These are phyloP conservation scores for Rousettus madagascariensis DNA, from an alignment of 2,797 vertebrate species.

Conservation along the genomic window DNA sequence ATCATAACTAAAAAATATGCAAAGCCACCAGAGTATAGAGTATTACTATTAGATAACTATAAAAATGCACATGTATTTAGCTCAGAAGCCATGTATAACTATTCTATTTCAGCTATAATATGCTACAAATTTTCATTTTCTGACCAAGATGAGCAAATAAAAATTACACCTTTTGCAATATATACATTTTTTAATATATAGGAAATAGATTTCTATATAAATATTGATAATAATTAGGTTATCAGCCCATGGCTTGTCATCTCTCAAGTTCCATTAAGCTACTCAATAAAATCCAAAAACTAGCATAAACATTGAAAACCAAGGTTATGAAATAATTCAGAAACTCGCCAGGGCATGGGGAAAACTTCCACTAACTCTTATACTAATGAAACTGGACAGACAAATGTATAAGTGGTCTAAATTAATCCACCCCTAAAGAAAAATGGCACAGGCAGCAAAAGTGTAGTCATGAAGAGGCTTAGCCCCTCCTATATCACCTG, in stretches of 20 bases:
- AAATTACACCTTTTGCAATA: background rate
- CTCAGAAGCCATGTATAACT: background rate
- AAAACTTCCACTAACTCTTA: background rate
- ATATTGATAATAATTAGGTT: background rate
- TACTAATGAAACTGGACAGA: background rate
- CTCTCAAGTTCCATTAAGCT: background rate
- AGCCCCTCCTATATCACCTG: background rate
- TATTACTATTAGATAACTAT: background rate
- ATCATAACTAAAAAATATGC: background rate
- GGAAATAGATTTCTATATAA: background rate
- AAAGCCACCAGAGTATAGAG: background rate
- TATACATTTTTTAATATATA: background rate
- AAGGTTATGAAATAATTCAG: background rate
- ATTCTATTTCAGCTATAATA: background rate
- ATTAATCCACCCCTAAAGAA: background rate
- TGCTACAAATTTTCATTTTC: background rate
- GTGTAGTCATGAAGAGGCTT: background rate
- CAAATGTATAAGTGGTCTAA: background rate
- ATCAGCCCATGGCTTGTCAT: background rate
- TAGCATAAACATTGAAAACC: background rate
- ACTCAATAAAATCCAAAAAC: background rate
- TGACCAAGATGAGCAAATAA: background rate
- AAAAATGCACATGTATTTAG: background rate
- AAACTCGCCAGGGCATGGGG: background rate
- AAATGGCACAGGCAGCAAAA: background rate